These are phyloP conservation scores for Xiphias gladius DNA, from an alignment of 2,113 vertebrate genomes.

Conservation along the genomic window DNA sequence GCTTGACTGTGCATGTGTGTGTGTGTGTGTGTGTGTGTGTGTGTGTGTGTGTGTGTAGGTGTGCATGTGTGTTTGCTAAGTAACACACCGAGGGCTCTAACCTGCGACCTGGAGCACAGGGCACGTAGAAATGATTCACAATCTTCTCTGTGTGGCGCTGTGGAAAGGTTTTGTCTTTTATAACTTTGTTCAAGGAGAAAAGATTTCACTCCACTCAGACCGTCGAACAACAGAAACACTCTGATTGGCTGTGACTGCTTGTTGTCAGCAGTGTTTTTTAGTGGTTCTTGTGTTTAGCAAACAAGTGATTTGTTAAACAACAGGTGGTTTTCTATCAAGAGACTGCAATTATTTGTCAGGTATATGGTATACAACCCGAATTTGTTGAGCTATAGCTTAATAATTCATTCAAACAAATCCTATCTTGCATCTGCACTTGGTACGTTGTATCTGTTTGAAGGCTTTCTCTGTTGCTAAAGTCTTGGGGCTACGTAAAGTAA, in stretches of 20 bases:
- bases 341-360: no score
- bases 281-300: neutral
- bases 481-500: no score
- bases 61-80: constrained; percentile 45
- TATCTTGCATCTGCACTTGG: no score
- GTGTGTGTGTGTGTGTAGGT: neutral
- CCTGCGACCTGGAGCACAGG: constrained; percentile 73
- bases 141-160: constrained; percentile 80
- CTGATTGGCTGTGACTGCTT: neutral
- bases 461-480: no score
- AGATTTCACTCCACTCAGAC: constrained; percentile 38
- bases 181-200: constrained; percentile 82
- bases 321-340: neutral
- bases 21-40: constrained; percentile 15
- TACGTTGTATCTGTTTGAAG: neutral
- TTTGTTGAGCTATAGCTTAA: neutral
- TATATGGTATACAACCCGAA: no score
- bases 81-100: constrained; percentile 72
- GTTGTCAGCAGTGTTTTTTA: neutral
- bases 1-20: constrained; percentile 40
- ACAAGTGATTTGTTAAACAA: neutral
- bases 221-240: constrained; percentile 1
- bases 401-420: no score
- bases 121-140: constrained; percentile 73
- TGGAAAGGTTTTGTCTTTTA: constrained; percentile 76